Evolutionary conservation across 2,888 invertebrate genomes (phyloP).

Genomic region (Mythimna pallens): DNA sequence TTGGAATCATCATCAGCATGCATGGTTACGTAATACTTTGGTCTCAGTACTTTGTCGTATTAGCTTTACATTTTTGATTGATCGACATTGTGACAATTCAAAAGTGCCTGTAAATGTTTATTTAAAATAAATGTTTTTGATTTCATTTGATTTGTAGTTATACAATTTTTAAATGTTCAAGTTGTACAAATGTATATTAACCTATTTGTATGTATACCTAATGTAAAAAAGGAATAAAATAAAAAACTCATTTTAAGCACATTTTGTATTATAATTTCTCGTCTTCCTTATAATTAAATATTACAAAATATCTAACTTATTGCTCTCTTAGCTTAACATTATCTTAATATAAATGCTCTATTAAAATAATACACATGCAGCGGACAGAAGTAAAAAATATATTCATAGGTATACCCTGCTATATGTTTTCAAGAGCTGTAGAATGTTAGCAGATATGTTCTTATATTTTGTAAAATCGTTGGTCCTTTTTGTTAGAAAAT

Average conservation of each 20-base stretch:
- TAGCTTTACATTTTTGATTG: too few relatives aligned
- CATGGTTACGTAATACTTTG: neutral
- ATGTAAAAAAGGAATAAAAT: constrained; percentile 63
- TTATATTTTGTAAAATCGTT: constrained; percentile 35
- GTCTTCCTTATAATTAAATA: constrained; percentile 70
- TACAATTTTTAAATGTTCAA: neutral
- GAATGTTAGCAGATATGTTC: constrained; percentile 24
- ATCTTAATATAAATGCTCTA: constrained; percentile 70
- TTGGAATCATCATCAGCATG: neutral
- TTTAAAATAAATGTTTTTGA: too few relatives aligned
- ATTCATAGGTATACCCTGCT: constrained; percentile 49
- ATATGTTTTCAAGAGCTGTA: constrained; percentile 17
- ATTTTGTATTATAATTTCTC: constrained; percentile 76
- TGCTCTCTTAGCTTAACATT: constrained; percentile 71
- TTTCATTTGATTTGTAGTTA: neutral
- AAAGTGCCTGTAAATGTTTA: too few relatives aligned
- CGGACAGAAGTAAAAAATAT: constrained; percentile 35
- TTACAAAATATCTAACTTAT: constrained; percentile 78
- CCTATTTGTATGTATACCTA: constrained; percentile 15
- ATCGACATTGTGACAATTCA: too few relatives aligned
- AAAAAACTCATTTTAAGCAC: constrained; percentile 81
- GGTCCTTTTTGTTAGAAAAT: constrained; percentile 26
- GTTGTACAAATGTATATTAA: constrained; percentile 2
- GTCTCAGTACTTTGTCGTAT: neutral
- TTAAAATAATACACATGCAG: constrained; percentile 60